Base-by-base conservation (phyloP, 2,888 invertebrate species). In the Syrphus vitripennis region DNA sequence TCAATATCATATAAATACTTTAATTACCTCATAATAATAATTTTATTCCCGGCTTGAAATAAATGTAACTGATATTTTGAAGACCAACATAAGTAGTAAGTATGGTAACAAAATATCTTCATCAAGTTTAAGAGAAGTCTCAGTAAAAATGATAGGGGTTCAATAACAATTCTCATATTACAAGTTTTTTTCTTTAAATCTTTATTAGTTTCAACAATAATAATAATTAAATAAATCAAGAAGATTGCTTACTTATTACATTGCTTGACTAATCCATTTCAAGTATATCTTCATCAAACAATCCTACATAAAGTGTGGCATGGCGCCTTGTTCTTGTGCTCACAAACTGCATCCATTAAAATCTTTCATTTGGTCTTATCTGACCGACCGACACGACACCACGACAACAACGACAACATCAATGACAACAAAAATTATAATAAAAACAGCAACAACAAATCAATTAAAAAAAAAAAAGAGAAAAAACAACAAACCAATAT, bases 41-140 rank as follows among this genome's bases (percentile, higher is more conserved):
- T n/a, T n/a, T n/a, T n/a, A 10, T 4, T 61, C 16, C 26, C n/a
- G 61, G 16, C 16, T 16, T n/a, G n/a, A n/a, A n/a, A 10, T 26
- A 12, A 26, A n/a, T 34, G 40, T 63, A 42, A 63, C 12, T 63
- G 40, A 63, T 42, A 63, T 21, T 26, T 40, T 63, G 10, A 9
- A 40, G 7, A 21, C 37, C 59, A 21, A 37, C 4, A 37, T 1
- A 57, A 21, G 61, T 6, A n/a, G n/a, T n/a, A n/a, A n/a, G n/a
- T n/a, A n/a, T n/a, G n/a, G n/a, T n/a, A 61, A 63, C n/a, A 10
- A 7, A 63, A 63, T 63, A 63, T 63, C 42, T 26, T 63, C n/a
- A 65, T 45, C 45, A 65, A 45, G 31, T 45, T 45, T 0, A 5
- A 55, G 34, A 16, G 14, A 19, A 59, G 10, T 14, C 9, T 26